Evolutionary conservation across 2,888 invertebrate genomes (phyloP).

Genomic region (Parthenolecanium corni): DNA sequence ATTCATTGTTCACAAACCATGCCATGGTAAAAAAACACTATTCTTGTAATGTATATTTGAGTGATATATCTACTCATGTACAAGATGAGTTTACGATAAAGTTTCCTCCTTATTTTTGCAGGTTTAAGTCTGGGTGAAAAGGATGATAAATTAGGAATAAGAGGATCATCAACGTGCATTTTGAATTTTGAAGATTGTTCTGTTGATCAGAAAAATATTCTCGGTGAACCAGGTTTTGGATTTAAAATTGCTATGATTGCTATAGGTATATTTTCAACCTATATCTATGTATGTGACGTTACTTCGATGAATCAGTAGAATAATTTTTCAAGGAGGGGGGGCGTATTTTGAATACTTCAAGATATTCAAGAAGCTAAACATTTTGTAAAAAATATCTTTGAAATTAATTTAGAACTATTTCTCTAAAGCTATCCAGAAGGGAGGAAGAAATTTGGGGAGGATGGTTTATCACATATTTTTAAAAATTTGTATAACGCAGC

Average conservation of each 20-base stretch:
- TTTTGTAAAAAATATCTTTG: too few species aligned
- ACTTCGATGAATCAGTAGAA: too few species aligned
- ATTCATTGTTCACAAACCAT: constrained; percentile 64
- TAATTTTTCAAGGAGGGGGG: too few species aligned
- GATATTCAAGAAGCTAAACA: constrained; percentile 1
- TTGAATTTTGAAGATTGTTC: constrained; percentile 85
- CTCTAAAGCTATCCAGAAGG: too few species aligned
- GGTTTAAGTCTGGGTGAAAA: constrained; percentile 84
- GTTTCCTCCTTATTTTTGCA: constrained; percentile 26
- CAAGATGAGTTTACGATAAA: neutral
- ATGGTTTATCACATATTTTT: too few species aligned
- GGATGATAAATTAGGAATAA: constrained; percentile 81
- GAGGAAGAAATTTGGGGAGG: too few species aligned
- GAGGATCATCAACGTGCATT: constrained; percentile 78
- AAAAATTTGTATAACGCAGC: too few species aligned
- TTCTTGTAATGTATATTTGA: neutral
- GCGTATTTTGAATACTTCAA: neutral
- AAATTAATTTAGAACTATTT: too few species aligned
- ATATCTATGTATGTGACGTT: too few species aligned
- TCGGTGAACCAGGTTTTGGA: constrained; percentile 74
- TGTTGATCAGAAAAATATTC: constrained; percentile 66
- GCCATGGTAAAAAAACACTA: constrained; percentile 8
- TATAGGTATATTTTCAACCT: too few species aligned
- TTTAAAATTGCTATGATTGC: constrained; percentile 96
- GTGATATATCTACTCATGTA: neutral